A percentile compares a stretch with the other conserved stretches of the same genome.
Evolutionary conservation across 64 coral and sea anemone species (phyloP).

Genomic region (Actinia equina): DNA sequence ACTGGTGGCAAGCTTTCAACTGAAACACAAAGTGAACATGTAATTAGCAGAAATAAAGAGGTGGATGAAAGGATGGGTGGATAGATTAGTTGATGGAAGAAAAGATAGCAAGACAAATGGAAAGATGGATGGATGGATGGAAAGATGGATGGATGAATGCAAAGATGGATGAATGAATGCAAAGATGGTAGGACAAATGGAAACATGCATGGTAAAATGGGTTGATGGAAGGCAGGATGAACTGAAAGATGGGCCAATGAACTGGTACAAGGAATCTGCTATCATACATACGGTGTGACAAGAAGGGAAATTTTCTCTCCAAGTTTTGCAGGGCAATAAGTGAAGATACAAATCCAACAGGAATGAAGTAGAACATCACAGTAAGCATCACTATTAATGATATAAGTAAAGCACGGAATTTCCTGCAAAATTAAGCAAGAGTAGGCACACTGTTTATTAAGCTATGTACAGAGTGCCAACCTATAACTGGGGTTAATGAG

Average conservation of each 20-base stretch:
- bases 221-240: too few species aligned
- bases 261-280: neutral
- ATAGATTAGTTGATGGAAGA: neutral
- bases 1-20: constrained; percentile 38
- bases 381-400: constrained; percentile 46
- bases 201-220: too few species aligned
- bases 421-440: constrained; percentile 41
- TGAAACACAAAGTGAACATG: neutral
- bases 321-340: constrained; percentile 63
- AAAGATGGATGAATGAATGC: neutral
- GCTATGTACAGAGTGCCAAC: too few species aligned
- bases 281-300: neutral
- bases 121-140: too few species aligned
- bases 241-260: too few species aligned
- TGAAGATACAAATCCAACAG: constrained; percentile 74
- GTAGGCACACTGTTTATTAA: too few species aligned
- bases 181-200: neutral
- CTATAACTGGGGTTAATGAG: too few species aligned
- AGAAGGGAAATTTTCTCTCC: neutral
- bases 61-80: neutral
- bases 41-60: neutral
- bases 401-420: constrained; percentile 40
- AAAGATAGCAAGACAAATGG: neutral
- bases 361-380: constrained; percentile 91
- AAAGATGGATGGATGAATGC: too few species aligned